Evolutionary conservation across 2,888 invertebrate genomes (phyloP).

Genomic region (Acanthacorydalis orientalis): DNA sequence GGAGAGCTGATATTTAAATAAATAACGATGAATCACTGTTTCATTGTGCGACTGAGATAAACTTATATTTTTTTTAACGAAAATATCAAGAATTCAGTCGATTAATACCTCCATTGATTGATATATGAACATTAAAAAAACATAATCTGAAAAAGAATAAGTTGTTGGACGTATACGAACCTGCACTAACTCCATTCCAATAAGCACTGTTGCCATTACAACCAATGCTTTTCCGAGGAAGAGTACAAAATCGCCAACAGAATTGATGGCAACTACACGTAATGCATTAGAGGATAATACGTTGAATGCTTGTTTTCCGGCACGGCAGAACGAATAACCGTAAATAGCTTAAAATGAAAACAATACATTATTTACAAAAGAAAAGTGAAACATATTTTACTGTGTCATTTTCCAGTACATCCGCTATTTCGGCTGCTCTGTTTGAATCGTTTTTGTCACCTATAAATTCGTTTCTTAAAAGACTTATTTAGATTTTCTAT

Average conservation of each 20-base stretch:
- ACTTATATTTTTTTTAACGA: too few relatives aligned
- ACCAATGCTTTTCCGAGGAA: conserved; percentile 50
- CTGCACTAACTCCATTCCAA: conserved; percentile 40
- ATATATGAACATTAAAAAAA: too few relatives aligned
- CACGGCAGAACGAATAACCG: conserved; percentile 44
- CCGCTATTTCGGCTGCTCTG: background rate
- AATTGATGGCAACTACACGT: conserved; percentile 51
- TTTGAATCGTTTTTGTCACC: too few relatives aligned
- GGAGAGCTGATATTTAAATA: too few relatives aligned
- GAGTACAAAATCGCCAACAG: conserved; percentile 55
- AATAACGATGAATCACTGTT: too few relatives aligned
- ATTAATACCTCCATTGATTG: too few relatives aligned
- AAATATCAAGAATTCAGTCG: too few relatives aligned
- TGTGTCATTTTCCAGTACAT: background rate
- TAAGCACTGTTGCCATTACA: conserved; percentile 39
- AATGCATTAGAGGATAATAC: conserved; percentile 43
- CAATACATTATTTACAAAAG: conserved; percentile 3
- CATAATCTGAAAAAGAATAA: too few relatives aligned
- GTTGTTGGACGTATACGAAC: conserved; percentile 19
- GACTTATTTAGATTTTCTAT: too few relatives aligned
- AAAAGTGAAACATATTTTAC: background rate
- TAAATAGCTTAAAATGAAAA: conserved; percentile 37
- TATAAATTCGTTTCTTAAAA: too few relatives aligned
- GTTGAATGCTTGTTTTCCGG: conserved; percentile 42
- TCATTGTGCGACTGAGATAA: too few relatives aligned